These are phyloP conservation scores for Ambastaia sidthimunki DNA, from an alignment of 2,797 vertebrate genomes.

Conservation along the genomic window DNA sequence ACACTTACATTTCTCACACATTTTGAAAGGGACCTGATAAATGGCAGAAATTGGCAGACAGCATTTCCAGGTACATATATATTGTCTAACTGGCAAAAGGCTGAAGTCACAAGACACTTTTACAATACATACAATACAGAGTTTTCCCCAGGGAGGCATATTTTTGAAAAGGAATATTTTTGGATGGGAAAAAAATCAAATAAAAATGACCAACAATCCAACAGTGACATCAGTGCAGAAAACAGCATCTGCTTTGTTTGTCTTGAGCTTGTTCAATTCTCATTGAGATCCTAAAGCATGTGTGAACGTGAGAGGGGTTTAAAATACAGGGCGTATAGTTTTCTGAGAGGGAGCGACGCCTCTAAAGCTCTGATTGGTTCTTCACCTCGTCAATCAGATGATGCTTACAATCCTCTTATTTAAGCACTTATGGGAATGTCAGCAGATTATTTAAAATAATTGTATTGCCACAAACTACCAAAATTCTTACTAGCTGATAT, in stretches of 20 bases:
- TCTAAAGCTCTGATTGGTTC: too few relatives aligned
- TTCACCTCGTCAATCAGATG: too few relatives aligned
- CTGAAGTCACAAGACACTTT: not conserved
- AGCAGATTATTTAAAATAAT: too few relatives aligned
- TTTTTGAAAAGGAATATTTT: not conserved
- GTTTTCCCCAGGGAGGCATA: not conserved
- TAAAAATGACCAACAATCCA: not conserved
- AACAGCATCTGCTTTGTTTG: not conserved
- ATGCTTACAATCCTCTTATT: too few relatives aligned
- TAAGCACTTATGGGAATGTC: too few relatives aligned
- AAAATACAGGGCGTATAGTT: too few relatives aligned
- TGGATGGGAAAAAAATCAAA: not conserved
- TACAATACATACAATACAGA: not conserved
- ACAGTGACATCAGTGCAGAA: not conserved
- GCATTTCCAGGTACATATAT: constrained; percentile 5
- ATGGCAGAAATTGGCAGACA: constrained; percentile 7
- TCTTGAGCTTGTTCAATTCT: not conserved
- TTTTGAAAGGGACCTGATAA: constrained; percentile 12
- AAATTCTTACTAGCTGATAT: too few relatives aligned
- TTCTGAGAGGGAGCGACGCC: too few relatives aligned
- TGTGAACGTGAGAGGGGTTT: not conserved
- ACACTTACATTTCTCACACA: constrained; percentile 64
- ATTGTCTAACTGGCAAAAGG: not conserved
- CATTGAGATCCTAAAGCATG: not conserved
- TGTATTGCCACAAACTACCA: too few relatives aligned